phyloP scores from a whole-genome alignment of 1,140 invertebrate genomes.

The Meteorus sp. region DNA sequence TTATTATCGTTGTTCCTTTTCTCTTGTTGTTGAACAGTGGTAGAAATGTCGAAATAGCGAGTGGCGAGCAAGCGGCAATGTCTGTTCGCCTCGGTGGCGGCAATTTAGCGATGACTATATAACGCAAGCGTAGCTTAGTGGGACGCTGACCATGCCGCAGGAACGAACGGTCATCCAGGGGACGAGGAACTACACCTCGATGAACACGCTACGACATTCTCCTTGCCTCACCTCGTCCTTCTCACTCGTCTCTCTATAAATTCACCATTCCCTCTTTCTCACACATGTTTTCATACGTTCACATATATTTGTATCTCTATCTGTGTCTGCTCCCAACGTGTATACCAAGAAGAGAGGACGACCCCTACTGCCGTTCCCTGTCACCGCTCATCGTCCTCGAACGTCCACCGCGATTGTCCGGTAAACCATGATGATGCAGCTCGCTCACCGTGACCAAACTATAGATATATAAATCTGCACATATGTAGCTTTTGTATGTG shows the following conservation, averaged over 20 bases:
- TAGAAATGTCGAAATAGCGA: background rate
- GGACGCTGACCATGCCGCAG: constrained; percentile 54
- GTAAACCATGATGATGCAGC: constrained; percentile 43
- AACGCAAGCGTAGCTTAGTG: constrained; percentile 52
- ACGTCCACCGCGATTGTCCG: constrained; percentile 40
- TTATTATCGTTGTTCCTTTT: too few species aligned
- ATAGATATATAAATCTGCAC: constrained; percentile 47
- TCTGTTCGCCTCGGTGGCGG: constrained; percentile 13
- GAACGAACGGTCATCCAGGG: constrained; percentile 44
- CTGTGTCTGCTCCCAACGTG: background rate
- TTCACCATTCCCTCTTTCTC: too few species aligned
- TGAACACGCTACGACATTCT: constrained; percentile 57
- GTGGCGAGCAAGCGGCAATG: background rate
- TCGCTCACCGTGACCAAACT: constrained; percentile 50
- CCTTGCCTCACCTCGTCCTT: constrained; percentile 31
- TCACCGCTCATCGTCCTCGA: constrained; percentile 22
- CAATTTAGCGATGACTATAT: constrained; percentile 24
- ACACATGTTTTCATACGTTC: too few species aligned
- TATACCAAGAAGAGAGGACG: constrained; percentile 37
- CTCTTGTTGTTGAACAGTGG: too few species aligned
- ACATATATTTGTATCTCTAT: constrained; percentile 7
- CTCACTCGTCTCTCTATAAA: constrained; percentile 41
- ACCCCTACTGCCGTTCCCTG: constrained; percentile 27
- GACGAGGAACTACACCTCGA: constrained; percentile 60
- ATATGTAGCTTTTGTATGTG: too few species aligned